Evolutionary conservation across 2,797 vertebrate genomes (phyloP), one percentile per base, ranked within the genome.

Genomic region (Streptopelia turtur): DNA sequence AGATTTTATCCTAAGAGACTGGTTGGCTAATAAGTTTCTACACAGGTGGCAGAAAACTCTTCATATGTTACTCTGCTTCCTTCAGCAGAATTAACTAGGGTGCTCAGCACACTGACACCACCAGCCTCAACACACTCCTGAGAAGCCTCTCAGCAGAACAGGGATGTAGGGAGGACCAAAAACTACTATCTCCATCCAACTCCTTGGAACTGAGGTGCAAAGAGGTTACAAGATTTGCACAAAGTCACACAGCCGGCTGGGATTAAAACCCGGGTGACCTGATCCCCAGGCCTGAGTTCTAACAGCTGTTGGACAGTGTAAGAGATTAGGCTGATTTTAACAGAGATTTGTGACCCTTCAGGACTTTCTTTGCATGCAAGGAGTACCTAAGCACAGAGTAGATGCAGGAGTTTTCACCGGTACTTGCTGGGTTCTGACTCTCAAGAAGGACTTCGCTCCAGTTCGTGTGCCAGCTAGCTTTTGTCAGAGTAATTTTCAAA

Each of bases 401-500:
- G 80, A 72, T 30, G 31, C 13, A 39, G 4, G 14, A 78, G 9
- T 6, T 11, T 68, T 41, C 41, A n/a, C 23, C 33, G 53, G 59
- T 50, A 57, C 45, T 45, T 49, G 35, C n/a, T 53, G 33, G 16
- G 25, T 28, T 84, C 89, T 87, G 49, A 56, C 64, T 57, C 35
- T 66, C 47, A 49, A 49, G 52, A 2, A 76, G 71, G 50, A 47
- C 31, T 87, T 76, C 5, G 33, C 31, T 53, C 41, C 41, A 86
- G 69, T 68, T 83, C 57, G 15, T 5, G 10, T 49, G 45, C 76
- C 64, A 60, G 65, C 31, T 69, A 86, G 79, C 53, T 75, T 87
- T 65, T 43, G 39, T 33, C 77, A 74, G 70, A 82, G 74, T 49
- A 15, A 82, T 80, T 89, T 87, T 80, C 88, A 79, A 87, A 84